phyloP scores from a whole-genome alignment of 2,113 vertebrate species.

The Brachyhypopomus occidentalis region DNA sequence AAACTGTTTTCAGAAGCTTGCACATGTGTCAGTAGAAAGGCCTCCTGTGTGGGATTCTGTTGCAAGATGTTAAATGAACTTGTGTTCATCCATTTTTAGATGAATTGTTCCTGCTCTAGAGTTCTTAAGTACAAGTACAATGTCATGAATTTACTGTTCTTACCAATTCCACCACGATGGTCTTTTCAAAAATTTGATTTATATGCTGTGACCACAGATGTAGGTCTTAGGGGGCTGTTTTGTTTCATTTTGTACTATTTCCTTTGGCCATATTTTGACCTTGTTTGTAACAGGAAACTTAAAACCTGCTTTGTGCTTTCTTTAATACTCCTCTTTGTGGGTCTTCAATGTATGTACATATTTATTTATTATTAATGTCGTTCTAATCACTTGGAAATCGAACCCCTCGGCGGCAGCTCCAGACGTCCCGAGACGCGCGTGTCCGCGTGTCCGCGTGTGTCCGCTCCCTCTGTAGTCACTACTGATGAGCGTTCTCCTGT shows the following conservation, averaged over 20 bases:
- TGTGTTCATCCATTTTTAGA: too few species aligned
- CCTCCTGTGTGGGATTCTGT: background rate
- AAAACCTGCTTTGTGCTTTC: background rate
- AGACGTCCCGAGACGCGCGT: constrained; percentile 25
- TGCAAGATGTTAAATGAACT: background rate
- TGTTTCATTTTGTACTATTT: background rate
- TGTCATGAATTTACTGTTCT: background rate
- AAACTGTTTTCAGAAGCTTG: background rate
- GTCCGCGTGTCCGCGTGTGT: constrained; percentile 27
- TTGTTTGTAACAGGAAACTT: background rate
- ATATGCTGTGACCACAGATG: background rate
- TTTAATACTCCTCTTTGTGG: background rate
- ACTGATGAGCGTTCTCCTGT: constrained; percentile 49
- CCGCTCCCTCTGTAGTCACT: constrained; percentile 47
- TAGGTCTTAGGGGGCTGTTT: background rate
- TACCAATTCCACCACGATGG: background rate
- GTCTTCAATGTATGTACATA: constrained; percentile 52
- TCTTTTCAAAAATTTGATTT: background rate
- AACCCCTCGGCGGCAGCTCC: constrained; percentile 50
- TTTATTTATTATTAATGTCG: constrained; percentile 54
- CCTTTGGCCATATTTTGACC: too few species aligned
- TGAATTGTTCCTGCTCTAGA: background rate
- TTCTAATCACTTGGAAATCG: constrained; percentile 30
- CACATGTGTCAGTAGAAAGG: background rate
- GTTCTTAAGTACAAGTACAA: background rate